Percentiles rank a stretch among this genome's conserved stretches.
These are phyloP conservation scores for Enteromius thamalakanensis DNA, from an alignment of 2,797 vertebrate species.

Conservation along the genomic window DNA sequence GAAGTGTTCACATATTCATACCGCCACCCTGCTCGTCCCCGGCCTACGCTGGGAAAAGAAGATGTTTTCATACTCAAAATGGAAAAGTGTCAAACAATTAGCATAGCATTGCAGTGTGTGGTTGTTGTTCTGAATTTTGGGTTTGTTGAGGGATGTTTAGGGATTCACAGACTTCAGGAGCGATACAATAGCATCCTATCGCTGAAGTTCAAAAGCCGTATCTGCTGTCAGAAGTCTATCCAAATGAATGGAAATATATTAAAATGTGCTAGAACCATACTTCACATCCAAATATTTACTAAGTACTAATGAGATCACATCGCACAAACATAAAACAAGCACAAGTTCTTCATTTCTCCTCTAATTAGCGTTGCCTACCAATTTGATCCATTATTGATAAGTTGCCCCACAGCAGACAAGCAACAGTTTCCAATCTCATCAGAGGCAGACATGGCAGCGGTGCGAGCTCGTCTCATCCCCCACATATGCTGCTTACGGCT, in stretches of 20 bases:
- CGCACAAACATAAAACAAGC: conserved; percentile 56
- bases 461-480: conserved; percentile 8
- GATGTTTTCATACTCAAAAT: conserved; percentile 67
- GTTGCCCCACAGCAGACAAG: conserved; percentile 45
- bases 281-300: neutral
- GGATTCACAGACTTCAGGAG: neutral
- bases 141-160: conserved; percentile 1
- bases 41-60: conserved; percentile 24
- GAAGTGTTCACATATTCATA: conserved; percentile 10
- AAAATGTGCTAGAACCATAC: neutral
- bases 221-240: neutral
- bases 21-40: conserved; percentile 10
- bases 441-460: conserved; percentile 11
- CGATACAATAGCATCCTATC: neutral
- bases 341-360: conserved; percentile 65
- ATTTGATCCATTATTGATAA: conserved; percentile 73
- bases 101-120: neutral
- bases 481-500: conserved; percentile 36
- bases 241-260: conserved; percentile 1
- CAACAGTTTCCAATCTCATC: conserved; percentile 40
- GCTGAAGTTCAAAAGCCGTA: neutral
- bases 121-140: neutral
- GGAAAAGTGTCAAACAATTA: conserved; percentile 56
- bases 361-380: conserved; percentile 69
- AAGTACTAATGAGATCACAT: conserved; percentile 37